Evolutionary conservation across 2,888 invertebrate genomes (phyloP), one percentile per base, ranked within the genome.

Genomic region (Xylota sylvarum): DNA sequence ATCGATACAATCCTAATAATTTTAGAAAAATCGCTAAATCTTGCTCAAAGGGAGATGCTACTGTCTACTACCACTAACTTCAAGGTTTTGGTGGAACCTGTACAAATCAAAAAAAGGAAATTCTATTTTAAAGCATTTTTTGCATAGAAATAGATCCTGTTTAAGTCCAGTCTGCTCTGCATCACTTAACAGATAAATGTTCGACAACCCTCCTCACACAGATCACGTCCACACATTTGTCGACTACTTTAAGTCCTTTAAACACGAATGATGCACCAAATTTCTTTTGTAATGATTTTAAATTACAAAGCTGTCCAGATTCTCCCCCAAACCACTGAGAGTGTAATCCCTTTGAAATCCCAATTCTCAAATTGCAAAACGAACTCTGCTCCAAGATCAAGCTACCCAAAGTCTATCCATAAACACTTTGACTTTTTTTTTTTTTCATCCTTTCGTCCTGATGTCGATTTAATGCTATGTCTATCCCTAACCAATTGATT

Each of bases 401-500:
- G 35, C 50, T 27, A 1, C 23, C 43, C 17, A 12, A 32, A 17
- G 10, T 27, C 17, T 9, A 5, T 17, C 55, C 73, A 23, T 40
- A 74, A 70, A 17, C 64, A 70, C 69, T 55, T 72, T 55, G 35
- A 65, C 67, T 70, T 62, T 55, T 35, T 17, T 35, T 30, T 46
- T 35, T 46, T 4, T 9, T 40, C 12, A 32, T 19, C 30, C 23
- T n/a, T 2, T 7, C n/a, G 23, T 40, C 2, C 55, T 52, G 43
- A 17, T 43, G 43, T 60, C 72, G 78, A 67, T 78, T 83, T 60
- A 43, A 67, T 60, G 72, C 48, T 60, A 52, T 52, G 48, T 83
- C 56, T 60, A 52, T 56, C 70, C 62, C 48, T 58, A 70, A 70
- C 48, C 77, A 77, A 72, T 86, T 81, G 86, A 82, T 82, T 73